Evolutionary conservation across 2,797 vertebrate genomes (phyloP).

Genomic region (Ctenochaetus hawaiiensis): DNA sequence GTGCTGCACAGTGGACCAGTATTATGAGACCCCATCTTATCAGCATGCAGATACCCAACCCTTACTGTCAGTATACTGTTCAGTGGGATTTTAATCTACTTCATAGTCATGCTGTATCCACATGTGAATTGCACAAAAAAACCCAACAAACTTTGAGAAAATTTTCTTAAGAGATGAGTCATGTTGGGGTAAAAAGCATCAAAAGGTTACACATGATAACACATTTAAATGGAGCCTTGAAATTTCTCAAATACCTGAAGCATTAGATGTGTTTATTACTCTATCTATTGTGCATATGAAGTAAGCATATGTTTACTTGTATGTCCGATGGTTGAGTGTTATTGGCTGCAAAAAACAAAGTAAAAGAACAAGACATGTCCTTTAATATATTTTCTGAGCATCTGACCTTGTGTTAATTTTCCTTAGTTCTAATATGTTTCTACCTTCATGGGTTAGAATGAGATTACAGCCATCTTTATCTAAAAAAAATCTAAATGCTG

Average conservation of each 20-base stretch:
- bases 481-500: neutral
- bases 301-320: neutral
- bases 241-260: slow-evolving; percentile 5
- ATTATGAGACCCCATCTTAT: slow-evolving; percentile 14
- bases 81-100: slow-evolving; percentile 4
- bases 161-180: slow-evolving; percentile 18
- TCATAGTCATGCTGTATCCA: slow-evolving; percentile 21
- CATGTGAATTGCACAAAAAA: slow-evolving; percentile 38
- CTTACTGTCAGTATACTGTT: slow-evolving; percentile 33
- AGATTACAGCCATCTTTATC: slow-evolving; percentile 20
- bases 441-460: neutral
- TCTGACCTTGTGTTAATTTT: slow-evolving; percentile 6
- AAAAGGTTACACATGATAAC: neutral
- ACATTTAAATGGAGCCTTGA: slow-evolving; percentile 12
- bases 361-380: neutral
- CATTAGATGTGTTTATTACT: neutral
- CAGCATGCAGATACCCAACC: slow-evolving; percentile 34
- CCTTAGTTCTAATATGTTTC: slow-evolving; percentile 10
- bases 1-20: slow-evolving; percentile 6
- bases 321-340: slow-evolving; percentile 11
- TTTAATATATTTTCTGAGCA: neutral
- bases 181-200: slow-evolving; percentile 5
- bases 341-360: neutral
- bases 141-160: slow-evolving; percentile 13
- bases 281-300: slow-evolving; percentile 4